Conservation (phyloP, 1,140 invertebrate species). For the Carposina sasakii region DNA sequence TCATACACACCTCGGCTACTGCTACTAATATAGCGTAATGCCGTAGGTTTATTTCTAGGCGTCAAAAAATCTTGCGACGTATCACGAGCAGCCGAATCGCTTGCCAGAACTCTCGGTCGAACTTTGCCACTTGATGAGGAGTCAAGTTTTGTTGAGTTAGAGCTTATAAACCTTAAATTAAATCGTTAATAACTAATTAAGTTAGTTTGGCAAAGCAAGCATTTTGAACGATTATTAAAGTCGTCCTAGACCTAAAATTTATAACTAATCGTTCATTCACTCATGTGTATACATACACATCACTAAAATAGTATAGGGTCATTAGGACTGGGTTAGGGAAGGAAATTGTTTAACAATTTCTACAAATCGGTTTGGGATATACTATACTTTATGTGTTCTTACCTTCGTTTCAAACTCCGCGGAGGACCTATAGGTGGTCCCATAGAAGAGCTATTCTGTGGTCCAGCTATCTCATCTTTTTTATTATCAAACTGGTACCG, state of each 20-base stretch:
- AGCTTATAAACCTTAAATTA: too few species aligned
- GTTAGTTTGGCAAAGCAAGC: too few species aligned
- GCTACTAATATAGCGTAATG: constrained; percentile 58
- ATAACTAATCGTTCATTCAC: too few species aligned
- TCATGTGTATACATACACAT: too few species aligned
- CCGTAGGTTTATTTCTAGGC: constrained; percentile 43
- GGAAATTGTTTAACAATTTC: too few species aligned
- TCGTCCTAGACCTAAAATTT: too few species aligned
- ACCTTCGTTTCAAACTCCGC: constrained; percentile 42
- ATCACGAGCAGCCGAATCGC: constrained; percentile 43
- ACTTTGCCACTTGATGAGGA: constrained; percentile 39
- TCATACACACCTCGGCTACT: constrained; percentile 52
- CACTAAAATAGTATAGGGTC: too few species aligned
- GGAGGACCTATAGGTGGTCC: constrained; percentile 45
- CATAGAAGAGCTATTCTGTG: constrained; percentile 38
- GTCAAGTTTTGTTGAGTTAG: constrained; percentile 48
- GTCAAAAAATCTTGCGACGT: constrained; percentile 40
- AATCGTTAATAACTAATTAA: too few species aligned
- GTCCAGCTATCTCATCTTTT: constrained; percentile 7
- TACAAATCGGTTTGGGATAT: too few species aligned
- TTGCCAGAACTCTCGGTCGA: constrained; percentile 36
- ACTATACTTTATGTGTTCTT: too few species aligned
- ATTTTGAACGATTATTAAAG: too few species aligned
- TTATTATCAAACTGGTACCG: constrained; percentile 44
- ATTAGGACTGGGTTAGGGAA: too few species aligned